These are phyloP conservation scores for Galemys pyrenaicus DNA, from an alignment of 2,113 vertebrate species.

Conservation along the genomic window DNA sequence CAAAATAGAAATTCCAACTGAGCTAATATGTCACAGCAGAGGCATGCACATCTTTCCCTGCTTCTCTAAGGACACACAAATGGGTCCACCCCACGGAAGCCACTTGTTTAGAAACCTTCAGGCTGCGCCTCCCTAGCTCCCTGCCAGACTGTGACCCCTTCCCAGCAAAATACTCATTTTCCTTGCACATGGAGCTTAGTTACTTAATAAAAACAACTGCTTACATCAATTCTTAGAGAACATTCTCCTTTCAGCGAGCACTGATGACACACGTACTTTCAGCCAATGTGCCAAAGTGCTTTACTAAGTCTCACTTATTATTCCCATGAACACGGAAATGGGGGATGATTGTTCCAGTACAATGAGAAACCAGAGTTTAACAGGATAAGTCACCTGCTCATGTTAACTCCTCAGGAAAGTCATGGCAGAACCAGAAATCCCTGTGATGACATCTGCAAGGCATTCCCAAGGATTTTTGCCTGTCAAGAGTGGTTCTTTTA, in stretches of 20 bases:
- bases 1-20: neutral
- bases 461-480: neutral
- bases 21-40: neutral
- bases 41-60: neutral
- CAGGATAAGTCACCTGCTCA: neutral
- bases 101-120: neutral
- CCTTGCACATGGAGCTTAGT: neutral
- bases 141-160: neutral
- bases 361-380: neutral
- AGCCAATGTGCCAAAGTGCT: neutral
- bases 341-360: neutral
- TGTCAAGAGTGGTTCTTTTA: neutral
- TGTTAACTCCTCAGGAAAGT: neutral
- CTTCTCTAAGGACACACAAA: neutral
- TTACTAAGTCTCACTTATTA: neutral
- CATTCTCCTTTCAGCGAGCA: neutral
- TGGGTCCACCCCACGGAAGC: neutral
- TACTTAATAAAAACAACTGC: neutral
- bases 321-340: neutral
- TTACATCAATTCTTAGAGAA: neutral
- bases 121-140: neutral
- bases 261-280: neutral
- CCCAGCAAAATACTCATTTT: neutral
- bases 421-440: neutral
- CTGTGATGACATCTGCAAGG: accelerated